Evolutionary conservation across 2,113 vertebrate species (phyloP).

Genomic region (Romanogobio albipinnatus): DNA sequence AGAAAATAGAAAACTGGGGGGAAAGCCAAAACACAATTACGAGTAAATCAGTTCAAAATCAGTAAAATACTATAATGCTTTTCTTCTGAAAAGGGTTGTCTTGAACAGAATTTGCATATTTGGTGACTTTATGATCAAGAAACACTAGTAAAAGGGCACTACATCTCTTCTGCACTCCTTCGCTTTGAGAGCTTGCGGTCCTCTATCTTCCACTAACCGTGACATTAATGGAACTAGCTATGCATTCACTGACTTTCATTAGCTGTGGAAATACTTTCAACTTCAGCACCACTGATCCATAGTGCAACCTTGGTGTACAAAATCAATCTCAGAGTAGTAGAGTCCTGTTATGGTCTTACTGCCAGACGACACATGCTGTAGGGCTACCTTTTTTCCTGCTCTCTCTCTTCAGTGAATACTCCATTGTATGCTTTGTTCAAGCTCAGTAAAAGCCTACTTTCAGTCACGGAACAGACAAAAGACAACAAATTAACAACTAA

Average conservation of each 20-base stretch:
- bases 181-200: not conserved
- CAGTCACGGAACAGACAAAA: not conserved
- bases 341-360: conserved; percentile 8
- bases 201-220: conserved; percentile 31
- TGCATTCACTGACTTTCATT: conserved; percentile 39
- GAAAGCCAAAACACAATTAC: too few relatives aligned
- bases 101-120: not conserved
- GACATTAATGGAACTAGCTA: conserved; percentile 34
- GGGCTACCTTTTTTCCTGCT: conserved; percentile 2
- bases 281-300: conserved; percentile 33
- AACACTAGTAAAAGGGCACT: not conserved
- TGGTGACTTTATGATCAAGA: not conserved
- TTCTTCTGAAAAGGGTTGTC: not conserved
- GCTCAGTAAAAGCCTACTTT: conserved; percentile 26
- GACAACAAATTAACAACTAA: conserved; percentile 33
- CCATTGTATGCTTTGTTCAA: conserved; percentile 40
- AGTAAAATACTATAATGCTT: not conserved
- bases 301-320: conserved; percentile 22
- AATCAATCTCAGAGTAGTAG: conserved; percentile 29
- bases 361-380: not conserved
- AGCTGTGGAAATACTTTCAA: conserved; percentile 22
- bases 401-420: not conserved
- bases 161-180: not conserved
- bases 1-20: not conserved
- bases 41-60: too few relatives aligned